Evolutionary conservation across 2,113 vertebrate species (phyloP).

Genomic region (Cercocebus atys): DNA sequence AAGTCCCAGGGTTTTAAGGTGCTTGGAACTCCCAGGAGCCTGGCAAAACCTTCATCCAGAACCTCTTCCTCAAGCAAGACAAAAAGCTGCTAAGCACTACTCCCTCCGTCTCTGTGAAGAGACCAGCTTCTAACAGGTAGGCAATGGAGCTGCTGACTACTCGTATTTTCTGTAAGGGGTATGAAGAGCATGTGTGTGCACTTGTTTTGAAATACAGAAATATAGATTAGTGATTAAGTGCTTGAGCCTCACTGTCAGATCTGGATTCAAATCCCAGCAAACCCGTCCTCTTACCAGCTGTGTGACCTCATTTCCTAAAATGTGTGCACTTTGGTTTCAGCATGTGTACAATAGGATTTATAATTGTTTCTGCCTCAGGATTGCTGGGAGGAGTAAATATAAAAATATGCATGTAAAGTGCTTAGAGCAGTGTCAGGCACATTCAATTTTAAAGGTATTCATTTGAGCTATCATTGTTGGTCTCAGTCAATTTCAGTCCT

Average conservation of each 20-base stretch:
- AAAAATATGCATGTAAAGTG: neutral
- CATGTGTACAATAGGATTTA: neutral
- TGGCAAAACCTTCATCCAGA: neutral
- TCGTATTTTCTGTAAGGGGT: neutral
- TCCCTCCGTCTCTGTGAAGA: neutral
- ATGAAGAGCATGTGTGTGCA: neutral
- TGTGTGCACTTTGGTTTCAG: neutral
- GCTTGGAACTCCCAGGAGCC: neutral
- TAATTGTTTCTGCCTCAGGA: neutral
- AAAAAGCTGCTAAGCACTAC: neutral
- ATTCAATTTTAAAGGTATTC: neutral
- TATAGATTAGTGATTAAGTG: neutral
- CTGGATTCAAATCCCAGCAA: neutral
- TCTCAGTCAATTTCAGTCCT: neutral
- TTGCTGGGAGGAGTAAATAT: neutral
- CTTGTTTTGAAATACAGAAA: neutral
- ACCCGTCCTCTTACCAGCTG: neutral
- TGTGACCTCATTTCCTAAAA: neutral
- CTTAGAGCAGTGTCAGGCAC: neutral
- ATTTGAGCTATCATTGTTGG: neutral
- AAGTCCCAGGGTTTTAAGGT: neutral
- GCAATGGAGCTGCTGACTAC: neutral
- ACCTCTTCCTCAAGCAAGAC: slow-evolving; percentile 35
- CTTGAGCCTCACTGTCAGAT: neutral
- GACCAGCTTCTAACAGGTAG: slow-evolving; percentile 55